phyloP scores from a whole-genome alignment of 2,113 vertebrate genomes.

The Gambusia holbrooki region DNA sequence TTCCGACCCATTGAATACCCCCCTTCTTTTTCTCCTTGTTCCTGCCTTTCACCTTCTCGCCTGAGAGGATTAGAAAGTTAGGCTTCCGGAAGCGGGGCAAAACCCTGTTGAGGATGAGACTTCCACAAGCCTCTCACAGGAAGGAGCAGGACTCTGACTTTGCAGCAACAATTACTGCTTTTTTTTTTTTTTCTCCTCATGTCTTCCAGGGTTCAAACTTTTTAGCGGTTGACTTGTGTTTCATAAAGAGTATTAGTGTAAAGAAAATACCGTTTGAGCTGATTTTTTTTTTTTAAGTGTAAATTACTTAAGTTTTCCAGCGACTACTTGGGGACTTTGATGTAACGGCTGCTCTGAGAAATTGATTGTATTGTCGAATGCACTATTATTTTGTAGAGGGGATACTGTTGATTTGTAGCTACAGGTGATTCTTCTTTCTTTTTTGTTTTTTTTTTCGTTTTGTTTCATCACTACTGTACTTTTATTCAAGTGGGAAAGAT shows the following conservation, averaged over 20 bases:
- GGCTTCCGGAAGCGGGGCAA: slow-evolving; percentile 71
- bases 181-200: slow-evolving; percentile 1
- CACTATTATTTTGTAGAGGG: slow-evolving; percentile 53
- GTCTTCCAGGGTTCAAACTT: slow-evolving; percentile 25
- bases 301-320: slow-evolving; percentile 21
- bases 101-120: slow-evolving; percentile 64
- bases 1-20: slow-evolving; percentile 52
- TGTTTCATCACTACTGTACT: slow-evolving; percentile 4
- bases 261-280: slow-evolving; percentile 39
- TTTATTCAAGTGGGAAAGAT: slow-evolving; percentile 9
- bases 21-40: slow-evolving; percentile 62
- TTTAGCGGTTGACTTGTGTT: slow-evolving; percentile 33
- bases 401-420: slow-evolving; percentile 48
- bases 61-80: slow-evolving; percentile 76
- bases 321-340: slow-evolving; percentile 47
- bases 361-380: slow-evolving; percentile 56
- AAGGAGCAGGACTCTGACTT: slow-evolving; percentile 51
- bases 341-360: slow-evolving; percentile 33
- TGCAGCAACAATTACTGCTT: slow-evolving; percentile 49
- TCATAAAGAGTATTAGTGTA: slow-evolving; percentile 24
- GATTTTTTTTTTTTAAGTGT: neutral
- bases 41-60: slow-evolving; percentile 71
- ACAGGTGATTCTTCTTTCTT: neutral
- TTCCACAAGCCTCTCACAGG: slow-evolving; percentile 10
- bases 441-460: slow-evolving; percentile 20